These are phyloP conservation scores for Coenobita brevimanus DNA, from an alignment of 1,140 invertebrate genomes.

Conservation along the genomic window DNA sequence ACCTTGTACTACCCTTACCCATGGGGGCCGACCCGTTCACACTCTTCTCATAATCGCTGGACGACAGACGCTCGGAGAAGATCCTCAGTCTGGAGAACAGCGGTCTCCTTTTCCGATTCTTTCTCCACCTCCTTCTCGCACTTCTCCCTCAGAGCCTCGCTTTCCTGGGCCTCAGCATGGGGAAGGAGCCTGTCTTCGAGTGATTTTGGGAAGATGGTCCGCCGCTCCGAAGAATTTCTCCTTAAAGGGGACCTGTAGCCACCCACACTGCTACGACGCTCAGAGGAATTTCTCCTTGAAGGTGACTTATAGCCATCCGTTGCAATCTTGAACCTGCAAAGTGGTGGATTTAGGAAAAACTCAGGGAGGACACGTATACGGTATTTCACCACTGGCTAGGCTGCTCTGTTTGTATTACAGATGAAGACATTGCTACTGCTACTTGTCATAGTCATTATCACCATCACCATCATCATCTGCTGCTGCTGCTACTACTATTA, in stretches of 20 bases:
- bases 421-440: too few species aligned
- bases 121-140: too few species aligned
- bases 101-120: conserved; percentile 62
- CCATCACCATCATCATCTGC: too few species aligned
- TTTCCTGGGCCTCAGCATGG: conserved; percentile 47
- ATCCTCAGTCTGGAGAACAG: conserved; percentile 47
- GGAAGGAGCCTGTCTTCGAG: conserved; percentile 54
- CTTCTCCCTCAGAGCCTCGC: conserved; percentile 22
- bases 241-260: too few species aligned
- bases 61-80: conserved; percentile 54
- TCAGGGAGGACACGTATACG: too few species aligned
- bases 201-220: conserved; percentile 46
- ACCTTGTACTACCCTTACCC: conserved; percentile 37
- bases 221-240: conserved; percentile 41
- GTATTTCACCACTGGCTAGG: too few species aligned
- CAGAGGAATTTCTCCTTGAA: conserved; percentile 47
- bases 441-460: too few species aligned
- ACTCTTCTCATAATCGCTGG: conserved; percentile 46
- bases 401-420: too few species aligned
- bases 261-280: conserved; percentile 50
- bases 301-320: conserved; percentile 72
- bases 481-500: too few species aligned
- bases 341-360: too few species aligned
- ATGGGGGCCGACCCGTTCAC: conserved; percentile 43
- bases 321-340: conserved; percentile 75